phyloP scores from a whole-genome alignment of 2,888 invertebrate genomes.

The Acronicta alni region DNA sequence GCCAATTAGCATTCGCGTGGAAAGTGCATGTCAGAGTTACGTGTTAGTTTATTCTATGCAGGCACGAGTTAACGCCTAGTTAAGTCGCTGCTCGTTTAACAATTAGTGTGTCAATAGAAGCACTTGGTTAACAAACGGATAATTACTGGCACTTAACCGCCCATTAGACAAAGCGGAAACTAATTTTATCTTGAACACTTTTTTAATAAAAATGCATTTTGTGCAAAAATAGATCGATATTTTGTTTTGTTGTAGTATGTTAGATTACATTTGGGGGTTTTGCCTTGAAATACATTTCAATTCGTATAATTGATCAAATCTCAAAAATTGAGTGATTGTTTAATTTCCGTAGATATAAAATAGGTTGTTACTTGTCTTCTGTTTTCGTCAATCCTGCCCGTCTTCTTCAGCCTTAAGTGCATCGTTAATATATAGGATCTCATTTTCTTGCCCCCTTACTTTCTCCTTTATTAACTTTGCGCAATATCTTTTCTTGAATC shows the following conservation, averaged over 20 bases:
- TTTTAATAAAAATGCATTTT: slow-evolving; percentile 34
- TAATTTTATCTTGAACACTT: slow-evolving; percentile 34
- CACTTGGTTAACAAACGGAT: slow-evolving; percentile 65
- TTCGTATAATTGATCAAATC: too few species aligned
- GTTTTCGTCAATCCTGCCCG: too few species aligned
- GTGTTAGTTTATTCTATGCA: slow-evolving; percentile 50
- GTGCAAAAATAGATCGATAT: slow-evolving; percentile 7
- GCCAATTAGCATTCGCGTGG: slow-evolving; percentile 52
- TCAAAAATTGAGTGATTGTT: too few species aligned
- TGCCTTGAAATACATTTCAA: too few species aligned
- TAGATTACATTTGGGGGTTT: too few species aligned
- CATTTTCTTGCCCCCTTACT: too few species aligned
- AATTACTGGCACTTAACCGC: slow-evolving; percentile 60
- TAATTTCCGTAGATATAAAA: too few species aligned
- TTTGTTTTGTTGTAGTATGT: not conserved
- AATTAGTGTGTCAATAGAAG: slow-evolving; percentile 81
- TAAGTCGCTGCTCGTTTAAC: slow-evolving; percentile 65
- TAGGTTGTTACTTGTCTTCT: too few species aligned
- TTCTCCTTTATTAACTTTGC: too few species aligned
- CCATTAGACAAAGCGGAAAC: slow-evolving; percentile 40
- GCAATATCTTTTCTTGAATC: too few species aligned
- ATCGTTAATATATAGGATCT: too few species aligned
- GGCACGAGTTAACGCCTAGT: slow-evolving; percentile 61
- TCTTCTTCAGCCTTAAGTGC: too few species aligned
- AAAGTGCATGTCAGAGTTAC: slow-evolving; percentile 64